A percentile compares a stretch with the other conserved stretches of the same genome.
These are phyloP conservation scores for Pagetopsis macropterus DNA, from an alignment of 2,797 vertebrate genomes.

Conservation along the genomic window DNA sequence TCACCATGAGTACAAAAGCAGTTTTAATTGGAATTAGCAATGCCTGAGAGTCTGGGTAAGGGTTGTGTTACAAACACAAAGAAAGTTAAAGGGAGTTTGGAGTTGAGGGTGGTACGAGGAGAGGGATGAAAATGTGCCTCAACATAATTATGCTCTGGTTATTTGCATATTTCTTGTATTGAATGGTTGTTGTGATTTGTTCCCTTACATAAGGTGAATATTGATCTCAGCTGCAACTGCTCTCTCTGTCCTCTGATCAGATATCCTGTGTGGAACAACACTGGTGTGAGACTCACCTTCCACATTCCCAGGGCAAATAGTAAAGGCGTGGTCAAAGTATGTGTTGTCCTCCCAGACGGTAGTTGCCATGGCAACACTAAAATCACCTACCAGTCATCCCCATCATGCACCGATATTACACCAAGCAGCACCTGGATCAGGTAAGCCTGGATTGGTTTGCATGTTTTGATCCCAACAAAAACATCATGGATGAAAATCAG, in stretches of 20 bases:
- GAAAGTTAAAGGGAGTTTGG: too few relatives aligned
- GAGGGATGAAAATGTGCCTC: too few relatives aligned
- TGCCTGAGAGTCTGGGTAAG: too few relatives aligned
- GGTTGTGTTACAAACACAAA: too few relatives aligned
- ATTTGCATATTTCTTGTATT: background rate
- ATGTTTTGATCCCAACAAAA: too few relatives aligned
- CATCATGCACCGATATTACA: slow-evolving; percentile 80
- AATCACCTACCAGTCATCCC: slow-evolving; percentile 85
- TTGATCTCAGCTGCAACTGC: background rate
- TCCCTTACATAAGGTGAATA: background rate
- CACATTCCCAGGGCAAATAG: slow-evolving; percentile 82
- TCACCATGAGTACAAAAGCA: too few relatives aligned
- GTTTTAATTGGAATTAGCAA: too few relatives aligned
- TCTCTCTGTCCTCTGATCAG: slow-evolving; percentile 66
- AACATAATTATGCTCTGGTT: background rate
- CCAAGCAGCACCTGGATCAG: slow-evolving; percentile 88
- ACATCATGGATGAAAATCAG: too few relatives aligned
- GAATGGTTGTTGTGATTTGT: background rate
- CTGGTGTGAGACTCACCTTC: slow-evolving; percentile 83
- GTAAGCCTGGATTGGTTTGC: slow-evolving; percentile 62
- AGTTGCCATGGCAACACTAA: slow-evolving; percentile 77
- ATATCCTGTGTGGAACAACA: slow-evolving; percentile 82
- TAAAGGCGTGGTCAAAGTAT: slow-evolving; percentile 85
- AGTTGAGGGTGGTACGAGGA: too few relatives aligned
- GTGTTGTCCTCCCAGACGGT: slow-evolving; percentile 82